Evolutionary conservation across 2,113 vertebrate genomes (phyloP).

Genomic region (Anhinga rufa): DNA sequence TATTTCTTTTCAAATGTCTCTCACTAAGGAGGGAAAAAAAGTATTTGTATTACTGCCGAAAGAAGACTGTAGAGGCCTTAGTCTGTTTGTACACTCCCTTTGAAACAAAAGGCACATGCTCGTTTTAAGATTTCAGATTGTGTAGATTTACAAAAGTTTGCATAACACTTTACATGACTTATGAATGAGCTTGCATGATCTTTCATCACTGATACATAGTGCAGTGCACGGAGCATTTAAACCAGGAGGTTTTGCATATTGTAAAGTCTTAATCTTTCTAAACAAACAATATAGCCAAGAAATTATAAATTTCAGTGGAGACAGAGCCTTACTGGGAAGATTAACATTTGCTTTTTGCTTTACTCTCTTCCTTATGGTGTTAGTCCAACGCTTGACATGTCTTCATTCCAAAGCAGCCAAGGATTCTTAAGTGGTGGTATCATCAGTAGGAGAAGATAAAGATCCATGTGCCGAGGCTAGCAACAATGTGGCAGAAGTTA

Average conservation of each 20-base stretch:
- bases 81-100: not conserved
- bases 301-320: slow-evolving; percentile 6
- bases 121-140: not conserved
- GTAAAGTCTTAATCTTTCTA: slow-evolving; percentile 1
- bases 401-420: slow-evolving; percentile 34
- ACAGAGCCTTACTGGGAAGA: not conserved
- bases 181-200: not conserved
- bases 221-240: not conserved
- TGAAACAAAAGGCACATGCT: not conserved
- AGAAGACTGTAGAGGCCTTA: not conserved
- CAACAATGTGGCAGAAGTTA: slow-evolving; percentile 44
- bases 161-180: not conserved
- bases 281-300: slow-evolving; percentile 16
- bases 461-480: slow-evolving; percentile 31
- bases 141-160: not conserved
- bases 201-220: not conserved
- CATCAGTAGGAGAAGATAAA: slow-evolving; percentile 50
- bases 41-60: not conserved
- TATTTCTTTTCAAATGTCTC: not conserved
- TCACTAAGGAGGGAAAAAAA: not conserved
- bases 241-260: not conserved
- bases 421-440: slow-evolving; percentile 52
- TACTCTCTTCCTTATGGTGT: not conserved
- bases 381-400: slow-evolving; percentile 21
- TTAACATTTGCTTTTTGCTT: not conserved